Evolutionary conservation across 2,797 vertebrate genomes (phyloP), one percentile per base, ranked within the genome.

Genomic region (Chiloscyllium punctatum): DNA sequence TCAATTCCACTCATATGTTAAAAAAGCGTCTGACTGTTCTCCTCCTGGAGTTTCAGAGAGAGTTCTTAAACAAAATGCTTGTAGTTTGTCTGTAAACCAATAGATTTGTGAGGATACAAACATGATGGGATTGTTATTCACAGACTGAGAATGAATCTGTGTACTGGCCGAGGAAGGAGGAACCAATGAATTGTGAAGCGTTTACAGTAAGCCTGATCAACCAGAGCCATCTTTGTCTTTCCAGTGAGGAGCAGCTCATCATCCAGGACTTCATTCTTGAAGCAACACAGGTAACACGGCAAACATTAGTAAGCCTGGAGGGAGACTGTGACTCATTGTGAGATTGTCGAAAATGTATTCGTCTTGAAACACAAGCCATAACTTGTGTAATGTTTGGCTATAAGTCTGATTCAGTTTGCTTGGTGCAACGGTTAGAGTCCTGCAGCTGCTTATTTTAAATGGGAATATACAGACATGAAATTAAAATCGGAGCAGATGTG

Each of bases 211-310:
- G 98, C 53, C 98, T 98, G 96, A 98, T 97, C 97, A 97, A 98
- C 30, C 98, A 99, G 97, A 98, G 98, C 16, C 97, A 98, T 95
- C 96, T 99, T 96, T 99, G 98, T 97, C 97, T 99, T 95, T 97
- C 98, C 95, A 99, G 98, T 0, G 99, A 99, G 96, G 99, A 99
- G 97, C 98, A 98, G 96, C 97, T 99, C 96, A 97, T 98, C 96
- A 97, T 99, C 96, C 98, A 98, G 97, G 98, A 99, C 96, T 99
- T 99, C 94, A 97, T 98, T 77, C 97, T 99, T 97, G 98, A 99
- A 97, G 98, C 99, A 25, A 98, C 98, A 88, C 98, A 99, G 98
- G 99, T 99, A 96, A 96, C 96, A 48, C 15, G 8, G 18, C n/a
- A 95, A 33, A 42, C 37, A 66, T 69, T 62, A 16, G 53, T n/a